These are phyloP conservation scores for Cerastis rubricosa DNA, from an alignment of 2,888 invertebrate genomes.

Conservation along the genomic window DNA sequence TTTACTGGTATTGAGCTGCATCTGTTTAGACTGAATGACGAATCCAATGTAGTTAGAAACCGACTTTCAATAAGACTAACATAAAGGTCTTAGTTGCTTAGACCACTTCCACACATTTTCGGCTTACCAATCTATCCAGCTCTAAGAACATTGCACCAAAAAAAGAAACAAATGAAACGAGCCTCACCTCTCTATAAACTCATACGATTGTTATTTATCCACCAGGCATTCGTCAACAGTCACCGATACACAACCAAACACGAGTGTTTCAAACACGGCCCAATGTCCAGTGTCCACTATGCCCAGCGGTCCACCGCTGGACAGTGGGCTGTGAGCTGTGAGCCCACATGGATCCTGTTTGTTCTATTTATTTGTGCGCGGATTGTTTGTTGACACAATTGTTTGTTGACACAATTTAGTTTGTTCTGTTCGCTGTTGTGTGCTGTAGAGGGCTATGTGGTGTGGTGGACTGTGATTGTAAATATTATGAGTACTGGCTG, in stretches of 20 bases:
- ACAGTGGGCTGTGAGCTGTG: not conserved
- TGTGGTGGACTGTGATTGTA: not conserved
- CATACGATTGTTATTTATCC: conserved; percentile 26
- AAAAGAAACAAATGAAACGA: not conserved
- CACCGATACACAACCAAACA: conserved; percentile 30
- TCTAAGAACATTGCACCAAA: not conserved
- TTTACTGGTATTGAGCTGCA: too few relatives aligned
- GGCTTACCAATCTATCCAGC: too few relatives aligned
- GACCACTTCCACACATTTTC: too few relatives aligned
- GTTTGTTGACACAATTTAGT: too few relatives aligned
- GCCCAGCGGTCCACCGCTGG: conserved; percentile 10
- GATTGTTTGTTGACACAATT: conserved; percentile 37
- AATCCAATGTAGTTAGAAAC: too few relatives aligned
- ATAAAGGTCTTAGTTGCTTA: too few relatives aligned
- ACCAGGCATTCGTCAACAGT: conserved; percentile 11
- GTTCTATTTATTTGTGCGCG: conserved; percentile 38
- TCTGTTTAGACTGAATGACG: too few relatives aligned
- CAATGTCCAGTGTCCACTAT: not conserved
- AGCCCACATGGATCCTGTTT: conserved; percentile 37
- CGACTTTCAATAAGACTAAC: too few relatives aligned
- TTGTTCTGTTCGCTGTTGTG: conserved; percentile 6
- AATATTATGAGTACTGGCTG: not conserved
- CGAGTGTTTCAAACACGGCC: conserved; percentile 28
- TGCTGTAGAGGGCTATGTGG: not conserved
- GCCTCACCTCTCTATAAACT: not conserved